Base-by-base conservation (phyloP, 2,113 vertebrate species). In the Ictidomys tridecemlineatus region DNA sequence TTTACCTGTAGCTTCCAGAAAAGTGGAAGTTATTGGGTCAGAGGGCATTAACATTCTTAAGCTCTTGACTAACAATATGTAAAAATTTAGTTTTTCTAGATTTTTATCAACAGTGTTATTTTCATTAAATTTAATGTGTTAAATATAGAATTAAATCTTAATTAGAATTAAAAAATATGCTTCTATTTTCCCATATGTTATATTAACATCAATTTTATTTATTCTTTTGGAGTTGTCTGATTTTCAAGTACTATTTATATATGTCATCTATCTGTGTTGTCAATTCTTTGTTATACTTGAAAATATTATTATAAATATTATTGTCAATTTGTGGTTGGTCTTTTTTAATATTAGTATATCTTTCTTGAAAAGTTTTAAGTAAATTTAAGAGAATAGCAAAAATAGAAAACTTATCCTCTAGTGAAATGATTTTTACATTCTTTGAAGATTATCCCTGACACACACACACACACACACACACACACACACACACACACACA, bases 111-210 rank as follows among this genome's bases (percentile, higher is more conserved):
- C 56, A 90, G 5, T 39, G 70, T 11, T 51, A 20, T 89, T 96
- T 42, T 12, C 51, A 10, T 78, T 74, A 79, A 91, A 87, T 88
- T 80, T 93, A 48, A 63, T 89, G 65, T 26, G 10, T 53, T 82
- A 74, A 67, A 91, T 32, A n/a, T 91, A 63, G 51, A 63, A 80
- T 76, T 84, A 30, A 1, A 61, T 97, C 91, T 87, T 96, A 88
- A 82, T 91, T 30, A 4, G 67, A 73, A 83, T 85, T 80, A 87
- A 80, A 3, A 74, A 58, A 87, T 74, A n/a, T 45, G 6, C 45
- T 80, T 1, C 63, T 93, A 20, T 74, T 96, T 90, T 95, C 37
- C 74, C 45, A 56, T 89, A 28, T 85, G 32, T 61, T 78, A 16
- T 77, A 63, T 72, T 82, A 65, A 28, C 70, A 58, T 74, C 22